Evolutionary conservation across 2,797 vertebrate genomes (phyloP).

Genomic region (Ispidina lecontei): DNA sequence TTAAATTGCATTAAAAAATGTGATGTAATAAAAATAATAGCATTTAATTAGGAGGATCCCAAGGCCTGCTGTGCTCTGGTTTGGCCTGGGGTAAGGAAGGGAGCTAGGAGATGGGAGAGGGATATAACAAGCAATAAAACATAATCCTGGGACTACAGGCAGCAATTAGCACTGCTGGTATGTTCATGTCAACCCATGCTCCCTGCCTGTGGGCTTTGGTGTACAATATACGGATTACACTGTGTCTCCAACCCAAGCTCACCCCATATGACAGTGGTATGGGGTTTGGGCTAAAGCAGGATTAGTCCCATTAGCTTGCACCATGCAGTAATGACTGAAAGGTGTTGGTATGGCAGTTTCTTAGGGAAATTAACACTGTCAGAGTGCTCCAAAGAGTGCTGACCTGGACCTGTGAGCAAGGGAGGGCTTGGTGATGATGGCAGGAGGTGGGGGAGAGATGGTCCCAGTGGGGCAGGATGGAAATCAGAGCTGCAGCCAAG

Average conservation of each 20-base stretch:
- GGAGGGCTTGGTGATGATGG: neutral
- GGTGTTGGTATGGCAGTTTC: rapidly evolving
- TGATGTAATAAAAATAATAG: neutral
- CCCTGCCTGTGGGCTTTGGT: neutral
- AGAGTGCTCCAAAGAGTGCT: neutral
- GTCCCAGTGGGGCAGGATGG: neutral
- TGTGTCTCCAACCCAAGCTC: neutral
- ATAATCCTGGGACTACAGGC: neutral
- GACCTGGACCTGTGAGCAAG: rapidly evolving
- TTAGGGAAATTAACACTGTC: neutral
- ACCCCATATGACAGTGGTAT: too few relatives aligned
- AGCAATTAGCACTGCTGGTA: neutral
- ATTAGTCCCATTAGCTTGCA: neutral
- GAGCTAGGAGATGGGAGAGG: neutral
- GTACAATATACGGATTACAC: neutral
- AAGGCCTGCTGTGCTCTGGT: neutral
- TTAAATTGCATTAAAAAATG: neutral
- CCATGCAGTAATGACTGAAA: rapidly evolving
- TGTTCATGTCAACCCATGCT: neutral
- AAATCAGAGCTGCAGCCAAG: neutral
- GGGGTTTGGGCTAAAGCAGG: neutral
- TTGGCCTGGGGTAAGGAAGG: neutral
- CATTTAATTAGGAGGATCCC: neutral
- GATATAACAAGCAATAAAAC: neutral
- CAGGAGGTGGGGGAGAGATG: neutral